Conservation (phyloP, 2,797 vertebrate species). For the Anolis apletophallus region DNA sequence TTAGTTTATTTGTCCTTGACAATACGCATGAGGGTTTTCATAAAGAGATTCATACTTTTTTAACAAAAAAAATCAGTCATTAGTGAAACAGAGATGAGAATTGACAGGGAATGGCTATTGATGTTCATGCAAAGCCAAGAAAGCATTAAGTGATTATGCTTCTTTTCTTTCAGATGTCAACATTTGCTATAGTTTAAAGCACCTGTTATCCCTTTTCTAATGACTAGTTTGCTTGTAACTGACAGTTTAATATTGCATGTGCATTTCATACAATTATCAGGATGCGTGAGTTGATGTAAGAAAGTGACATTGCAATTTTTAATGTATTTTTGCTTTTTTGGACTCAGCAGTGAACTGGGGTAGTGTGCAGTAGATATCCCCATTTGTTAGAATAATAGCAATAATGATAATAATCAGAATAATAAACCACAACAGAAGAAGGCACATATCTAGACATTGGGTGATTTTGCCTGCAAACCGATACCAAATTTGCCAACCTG, state of each 20-base stretch:
- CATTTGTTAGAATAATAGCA: no score
- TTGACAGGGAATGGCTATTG: conserved; percentile 76
- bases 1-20: conserved; percentile 77
- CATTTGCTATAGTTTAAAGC: conserved; percentile 74
- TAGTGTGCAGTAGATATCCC: no score
- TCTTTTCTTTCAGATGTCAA: conserved; percentile 79
- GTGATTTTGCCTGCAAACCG: no score
- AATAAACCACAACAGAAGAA: no score
- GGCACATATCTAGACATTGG: no score
- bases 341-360: no score
- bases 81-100: conserved; percentile 74
- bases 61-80: conserved; percentile 59
- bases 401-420: no score
- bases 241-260: conserved; percentile 78
- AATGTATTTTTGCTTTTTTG: conserved; percentile 58
- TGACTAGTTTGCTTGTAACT: conserved; percentile 79
- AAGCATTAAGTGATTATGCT: conserved; percentile 76
- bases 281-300: conserved; percentile 69
- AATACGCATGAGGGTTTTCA: conserved; percentile 67
- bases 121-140: conserved; percentile 75
- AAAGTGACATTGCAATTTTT: conserved; percentile 63
- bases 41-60: conserved; percentile 68
- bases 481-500: no score
- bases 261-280: conserved; percentile 75
- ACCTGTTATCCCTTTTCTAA: conserved; percentile 80